Base-by-base conservation (phyloP, 2,888 invertebrate genomes). In the Pterostichus niger region DNA sequence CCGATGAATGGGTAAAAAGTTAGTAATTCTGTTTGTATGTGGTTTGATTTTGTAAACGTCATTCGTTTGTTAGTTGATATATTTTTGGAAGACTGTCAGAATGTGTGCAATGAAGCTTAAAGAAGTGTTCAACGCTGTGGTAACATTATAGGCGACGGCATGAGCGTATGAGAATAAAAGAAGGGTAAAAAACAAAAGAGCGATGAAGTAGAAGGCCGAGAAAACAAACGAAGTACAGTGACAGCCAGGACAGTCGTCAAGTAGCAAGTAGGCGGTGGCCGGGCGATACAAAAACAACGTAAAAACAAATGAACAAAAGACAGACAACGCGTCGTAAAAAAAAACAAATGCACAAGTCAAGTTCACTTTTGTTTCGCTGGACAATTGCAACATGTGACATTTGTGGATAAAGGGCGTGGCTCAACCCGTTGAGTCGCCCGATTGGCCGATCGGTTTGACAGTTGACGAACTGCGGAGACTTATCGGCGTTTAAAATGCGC, bases 331-430 rank as follows among this genome's bases (percentile, higher is more conserved):
- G 31, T 24, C 75, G 11, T 49, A 82, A 82, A 73, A 82, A 73
- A 59, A 82, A 82, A 82, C 73, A 75, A 82, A 81, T 73, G 81
- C 81, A 80, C 46, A 73, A 81, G 56, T 56, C 71, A 81, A 81
- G 71, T 81, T 82, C 82, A 73, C 82, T 82, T 82, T 82, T 82
- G 82, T 82, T 82, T 82, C 82, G 52, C 64, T 17, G 68, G 79
- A 79, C 79, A 82, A 82, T 82, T 82, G 82, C 82, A 73, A 59
- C 59, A 73, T 82, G 82, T 82, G 82, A 81, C 71, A 81, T 81
- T 68, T 68, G 73, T 56, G 73, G 71, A 59, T 49, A 75, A 56
- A 44, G 13, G 82, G 82, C 75, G 82, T 82, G 82, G 82, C 40
- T 44, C 10, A n/a, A 10, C 11, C 31, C 52, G 40, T 33, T 31